Base-by-base conservation (phyloP, 2,113 vertebrate species). In the Crotalus helleri region DNA sequence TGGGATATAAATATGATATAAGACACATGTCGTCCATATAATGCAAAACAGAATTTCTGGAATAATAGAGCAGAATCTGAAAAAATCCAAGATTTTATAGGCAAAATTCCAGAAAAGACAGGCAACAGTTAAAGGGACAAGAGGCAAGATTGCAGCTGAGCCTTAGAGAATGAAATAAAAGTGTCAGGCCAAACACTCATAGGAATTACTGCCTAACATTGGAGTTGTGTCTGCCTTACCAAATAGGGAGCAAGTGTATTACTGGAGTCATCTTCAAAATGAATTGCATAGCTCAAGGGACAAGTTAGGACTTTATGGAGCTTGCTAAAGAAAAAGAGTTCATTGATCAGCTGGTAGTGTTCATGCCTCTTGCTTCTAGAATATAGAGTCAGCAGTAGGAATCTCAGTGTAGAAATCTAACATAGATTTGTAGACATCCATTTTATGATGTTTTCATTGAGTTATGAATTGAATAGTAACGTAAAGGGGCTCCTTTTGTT, bases 361-460 rank as follows among this genome's bases (percentile, higher is more conserved):
- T 89, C 55, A 44, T 39, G 87, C 29, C 12, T n/a, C 49, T 53
- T 88, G 6, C 29, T 88, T 12, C 88, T 58, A 58, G 19, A 89
- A 19, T 89, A 33, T 24, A 21, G 33, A 57, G 53, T 88, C 87
- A 49, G 46, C 69, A 81, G 46, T 53, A 89, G 58, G 93, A 95
- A 53, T 54, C 64, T 81, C 7, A 8, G 17, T 81, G 33, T 33
- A 39, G 74, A 21, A 81, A 81, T 81, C 74, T 44, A 39, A 33
- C 39, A 39, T 81, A 9, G 33, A 81, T 44, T 33, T 93, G 44
- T 92, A 92, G 39, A 23, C 90, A 59, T 92, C 94, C 90, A 87
- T 94, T 94, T 59, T 95, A 94, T 93, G 46, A 39, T 94, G 87
- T 92, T 59, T 24, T 94, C 90, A 93, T 92, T 95, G 81, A 46